Percentiles rank a stretch among this genome's conserved stretches.
These are phyloP conservation scores for Conomelus anceps DNA, from an alignment of 2,888 invertebrate species.

Conservation along the genomic window DNA sequence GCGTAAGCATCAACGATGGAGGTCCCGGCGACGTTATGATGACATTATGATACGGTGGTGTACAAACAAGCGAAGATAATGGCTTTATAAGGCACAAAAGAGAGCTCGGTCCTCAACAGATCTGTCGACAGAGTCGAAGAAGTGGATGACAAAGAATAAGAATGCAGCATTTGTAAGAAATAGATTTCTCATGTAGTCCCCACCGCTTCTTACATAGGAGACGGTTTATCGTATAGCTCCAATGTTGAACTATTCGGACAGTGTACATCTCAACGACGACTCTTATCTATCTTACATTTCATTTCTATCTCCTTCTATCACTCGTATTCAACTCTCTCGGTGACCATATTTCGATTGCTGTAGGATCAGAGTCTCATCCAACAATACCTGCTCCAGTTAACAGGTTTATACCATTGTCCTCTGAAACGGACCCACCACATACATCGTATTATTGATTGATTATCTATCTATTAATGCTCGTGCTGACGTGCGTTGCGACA, in stretches of 20 bases:
- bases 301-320: neutral
- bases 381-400: neutral
- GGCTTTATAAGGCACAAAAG: neutral
- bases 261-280: neutral
- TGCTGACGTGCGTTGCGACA: neutral
- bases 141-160: neutral
- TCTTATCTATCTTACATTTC: neutral
- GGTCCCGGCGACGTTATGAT: neutral
- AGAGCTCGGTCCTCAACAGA: neutral
- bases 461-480: neutral
- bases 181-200: neutral
- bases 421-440: neutral
- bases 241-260: neutral
- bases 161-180: neutral
- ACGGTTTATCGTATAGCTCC: neutral
- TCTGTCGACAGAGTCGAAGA: neutral
- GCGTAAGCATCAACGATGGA: neutral
- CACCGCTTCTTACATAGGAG: neutral
- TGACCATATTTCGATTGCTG: neutral
- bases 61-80: neutral
- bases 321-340: neutral
- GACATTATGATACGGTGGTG: neutral
- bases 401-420: neutral
- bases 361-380: too few relatives aligned
- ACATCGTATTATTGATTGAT: neutral